Evolutionary conservation across 2,888 invertebrate species (phyloP), one percentile per base, ranked within the genome.

Genomic region (Mimachlamys varia): DNA sequence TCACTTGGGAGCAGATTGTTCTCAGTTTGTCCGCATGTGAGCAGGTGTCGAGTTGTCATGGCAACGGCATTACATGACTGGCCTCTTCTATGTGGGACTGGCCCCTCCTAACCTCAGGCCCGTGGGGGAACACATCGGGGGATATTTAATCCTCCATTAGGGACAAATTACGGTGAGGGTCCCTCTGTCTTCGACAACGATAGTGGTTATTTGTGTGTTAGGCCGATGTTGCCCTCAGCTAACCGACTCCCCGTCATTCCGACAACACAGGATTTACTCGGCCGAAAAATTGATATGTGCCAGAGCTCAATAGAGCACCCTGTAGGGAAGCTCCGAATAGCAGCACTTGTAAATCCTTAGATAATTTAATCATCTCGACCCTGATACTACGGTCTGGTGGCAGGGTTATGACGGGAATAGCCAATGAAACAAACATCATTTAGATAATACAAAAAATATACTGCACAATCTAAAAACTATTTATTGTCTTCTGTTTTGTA

Each of bases 341-440:
- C 27, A 76, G 33, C 76, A 76, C 76, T 76, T 76, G 76, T 76
- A 33, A 76, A 76, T 76, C 76, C 76, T 76, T 22, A 27, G 76
- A 76, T 76, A 76, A 76, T 76, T 76, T 12, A 76, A 76, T 76
- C 76, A 76, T 76, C 76, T 76, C 76, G 76, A 76, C 76, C 76
- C 76, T 76, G 33, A 33, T 76, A 33, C 22, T 76, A 27, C 76
- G 27, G 76, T 27, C 33, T 15, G 13, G 33, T 76, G 76, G 0
- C 76, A 58, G 58, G 58, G 58, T 33, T 33, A 76, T 12, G 10
- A 76, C 15, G 76, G 76, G 12, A 33, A 27, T 27, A 27, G 27
- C 5, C 62, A 62, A 62, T 62, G 15, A 53, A 10, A 53, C 53
- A 53, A 19, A 2, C 53, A 22, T 76, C 76, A 76, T 76, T 76